Percentiles rank a stretch among this genome's conserved stretches.
Evolutionary conservation across 1,140 invertebrate genomes (phyloP).

Genomic region (Grapholita molesta): DNA sequence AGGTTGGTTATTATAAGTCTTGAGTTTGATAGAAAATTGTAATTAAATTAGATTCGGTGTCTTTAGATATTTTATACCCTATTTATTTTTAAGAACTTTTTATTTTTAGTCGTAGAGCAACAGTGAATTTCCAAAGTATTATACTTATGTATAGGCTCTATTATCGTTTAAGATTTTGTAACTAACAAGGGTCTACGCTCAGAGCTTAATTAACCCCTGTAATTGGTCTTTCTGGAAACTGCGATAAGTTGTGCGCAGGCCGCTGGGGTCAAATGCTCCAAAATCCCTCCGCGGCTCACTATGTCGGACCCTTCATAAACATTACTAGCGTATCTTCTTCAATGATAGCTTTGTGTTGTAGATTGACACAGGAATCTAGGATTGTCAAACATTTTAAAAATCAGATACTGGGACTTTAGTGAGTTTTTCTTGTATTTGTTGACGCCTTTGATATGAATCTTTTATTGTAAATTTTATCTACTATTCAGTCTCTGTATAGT

Average conservation of each 20-base stretch:
- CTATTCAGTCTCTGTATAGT: too few species aligned
- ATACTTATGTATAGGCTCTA: too few species aligned
- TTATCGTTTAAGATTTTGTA: conserved; percentile 44
- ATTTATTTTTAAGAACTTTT: not conserved
- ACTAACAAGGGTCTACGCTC: conserved; percentile 40
- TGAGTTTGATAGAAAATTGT: too few species aligned
- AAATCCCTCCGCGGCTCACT: not conserved
- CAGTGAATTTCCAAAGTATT: not conserved
- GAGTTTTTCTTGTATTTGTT: too few species aligned
- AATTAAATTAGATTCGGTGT: too few species aligned
- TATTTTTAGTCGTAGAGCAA: not conserved
- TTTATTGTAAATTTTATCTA: too few species aligned
- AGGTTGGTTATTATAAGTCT: too few species aligned
- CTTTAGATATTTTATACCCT: too few species aligned
- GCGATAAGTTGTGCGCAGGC: conserved; percentile 16
- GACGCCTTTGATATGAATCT: too few species aligned
- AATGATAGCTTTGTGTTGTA: not conserved
- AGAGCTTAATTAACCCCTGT: conserved; percentile 50
- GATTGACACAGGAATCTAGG: not conserved
- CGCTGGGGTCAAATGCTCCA: not conserved
- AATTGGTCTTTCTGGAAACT: conserved; percentile 38
- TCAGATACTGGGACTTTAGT: too few species aligned
- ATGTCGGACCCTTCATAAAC: conserved; percentile 5
- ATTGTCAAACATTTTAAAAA: not conserved
- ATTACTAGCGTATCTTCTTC: not conserved